phyloP scores from a whole-genome alignment of 2,113 vertebrate species.

The Notothenia rossii region DNA sequence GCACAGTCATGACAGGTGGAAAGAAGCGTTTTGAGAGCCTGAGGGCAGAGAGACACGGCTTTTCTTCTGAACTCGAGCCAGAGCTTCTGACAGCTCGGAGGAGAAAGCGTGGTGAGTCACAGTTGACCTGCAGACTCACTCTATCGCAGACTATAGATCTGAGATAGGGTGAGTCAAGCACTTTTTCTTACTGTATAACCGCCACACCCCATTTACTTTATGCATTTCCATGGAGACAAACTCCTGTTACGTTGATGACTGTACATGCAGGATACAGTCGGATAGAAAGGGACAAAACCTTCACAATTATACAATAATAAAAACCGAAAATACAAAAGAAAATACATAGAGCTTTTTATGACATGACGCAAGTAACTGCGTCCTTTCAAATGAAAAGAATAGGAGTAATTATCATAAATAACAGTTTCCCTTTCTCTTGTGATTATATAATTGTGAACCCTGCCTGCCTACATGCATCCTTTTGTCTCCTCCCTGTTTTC shows the following conservation, averaged over 20 bases:
- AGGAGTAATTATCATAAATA: too few species aligned
- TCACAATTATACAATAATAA: too few species aligned
- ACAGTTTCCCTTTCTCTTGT: too few species aligned
- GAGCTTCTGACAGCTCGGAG: slow-evolving; percentile 11
- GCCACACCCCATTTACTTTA: not conserved
- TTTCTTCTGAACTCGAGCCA: slow-evolving; percentile 3
- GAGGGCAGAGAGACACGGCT: slow-evolving; percentile 14
- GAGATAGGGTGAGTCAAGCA: slow-evolving; percentile 7
- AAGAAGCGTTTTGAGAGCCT: slow-evolving; percentile 7
- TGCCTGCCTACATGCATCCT: too few species aligned
- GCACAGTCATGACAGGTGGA: slow-evolving; percentile 13
- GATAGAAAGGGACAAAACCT: too few species aligned
- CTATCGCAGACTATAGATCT: not conserved
- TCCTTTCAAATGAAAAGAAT: too few species aligned
- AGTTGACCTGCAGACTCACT: not conserved
- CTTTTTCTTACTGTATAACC: not conserved
- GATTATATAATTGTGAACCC: too few species aligned
- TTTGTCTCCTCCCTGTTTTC: too few species aligned
- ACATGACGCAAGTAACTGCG: too few species aligned
- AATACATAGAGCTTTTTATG: too few species aligned
- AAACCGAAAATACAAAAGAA: too few species aligned
- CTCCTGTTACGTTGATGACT: not conserved
- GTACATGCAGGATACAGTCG: too few species aligned
- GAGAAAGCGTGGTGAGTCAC: slow-evolving; percentile 13
- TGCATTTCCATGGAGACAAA: slow-evolving; percentile 26